These are phyloP conservation scores for Tyria jacobaeae DNA, from an alignment of 2,888 invertebrate genomes.

Conservation along the genomic window DNA sequence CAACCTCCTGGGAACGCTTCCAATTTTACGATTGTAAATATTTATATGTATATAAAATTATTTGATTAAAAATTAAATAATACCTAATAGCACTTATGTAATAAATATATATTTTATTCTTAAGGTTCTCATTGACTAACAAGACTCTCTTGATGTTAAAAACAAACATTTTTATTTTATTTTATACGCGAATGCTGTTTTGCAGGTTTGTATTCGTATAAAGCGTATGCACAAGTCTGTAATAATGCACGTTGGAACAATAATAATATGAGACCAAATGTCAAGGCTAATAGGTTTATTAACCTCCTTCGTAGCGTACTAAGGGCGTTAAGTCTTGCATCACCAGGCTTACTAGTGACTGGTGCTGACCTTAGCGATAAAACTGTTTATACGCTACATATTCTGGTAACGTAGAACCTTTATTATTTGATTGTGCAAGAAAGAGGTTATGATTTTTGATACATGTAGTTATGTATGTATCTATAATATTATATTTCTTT, in stretches of 20 bases:
- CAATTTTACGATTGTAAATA: too few relatives aligned
- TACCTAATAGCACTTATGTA: too few relatives aligned
- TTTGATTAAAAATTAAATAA: too few relatives aligned
- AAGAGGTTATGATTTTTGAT: too few relatives aligned
- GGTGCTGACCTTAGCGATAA: neutral
- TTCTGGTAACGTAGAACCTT: neutral
- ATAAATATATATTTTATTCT: too few relatives aligned
- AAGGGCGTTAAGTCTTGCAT: neutral
- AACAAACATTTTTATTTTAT: neutral
- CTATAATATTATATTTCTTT: too few relatives aligned
- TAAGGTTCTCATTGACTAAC: too few relatives aligned
- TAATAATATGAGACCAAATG: neutral
- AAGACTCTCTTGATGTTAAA: too few relatives aligned
- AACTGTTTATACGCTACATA: neutral
- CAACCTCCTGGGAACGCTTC: too few relatives aligned
- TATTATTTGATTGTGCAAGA: too few relatives aligned
- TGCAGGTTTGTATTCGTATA: neutral
- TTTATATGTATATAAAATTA: too few relatives aligned
- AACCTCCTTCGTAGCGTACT: neutral
- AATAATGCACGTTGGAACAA: neutral
- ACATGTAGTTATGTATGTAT: too few relatives aligned
- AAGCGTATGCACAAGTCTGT: neutral
- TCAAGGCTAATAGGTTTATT: neutral
- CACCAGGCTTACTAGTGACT: neutral
- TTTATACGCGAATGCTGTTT: neutral